Base-by-base conservation (phyloP, 1,140 invertebrate genomes). In the Wasmannia auropunctata region DNA sequence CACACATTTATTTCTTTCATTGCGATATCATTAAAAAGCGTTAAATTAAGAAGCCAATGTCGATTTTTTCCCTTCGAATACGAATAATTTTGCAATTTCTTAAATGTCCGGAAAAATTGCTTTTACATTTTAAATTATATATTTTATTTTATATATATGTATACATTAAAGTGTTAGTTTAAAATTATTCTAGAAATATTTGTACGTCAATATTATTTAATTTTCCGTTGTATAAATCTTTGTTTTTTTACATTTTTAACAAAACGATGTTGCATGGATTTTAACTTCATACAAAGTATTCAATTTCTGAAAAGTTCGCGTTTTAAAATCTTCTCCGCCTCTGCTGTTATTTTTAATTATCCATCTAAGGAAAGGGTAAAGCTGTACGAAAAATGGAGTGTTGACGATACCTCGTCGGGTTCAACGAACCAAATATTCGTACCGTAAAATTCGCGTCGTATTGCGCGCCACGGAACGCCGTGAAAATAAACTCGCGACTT, bases 401-500 rank as follows among this genome's bases (percentile, higher is more conserved):
- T 43, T 0, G 11, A 1, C 31, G 37, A 8, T 70, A 43, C 6
- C 14, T 72, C 34, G 46, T 43, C 34, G 37, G 16, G 54, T 83
- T 86, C 76, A 54, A 76, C 76, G 88, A 89, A 83, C 58, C 75
- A 65, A 34, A 67, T 58, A 85, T 63, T 72, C n/a, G 69, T 80
- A 49, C 19, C 80, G 80, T 85, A 81, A 89, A 89, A 83, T 87
- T 58, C 69, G 37, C 25, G 11, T 56, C 34, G 86, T 87, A 85
- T 75, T 89, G 77, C 70, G 72, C 62, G 80, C 72, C 85, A 72
- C 75, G 58, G 40, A 86, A 69, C 80, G 40, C 25, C 76, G 89
- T 85, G 88, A 91, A 91, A 91, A 90, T 91, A 91, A 91, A 90
- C 90, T 70, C 63, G 28, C n/a, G 74, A 31, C 34, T 72, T 76